Evolutionary conservation across 2,113 vertebrate genomes (phyloP), one percentile per base, ranked within the genome.

Genomic region (Puffinus mauretanicus): DNA sequence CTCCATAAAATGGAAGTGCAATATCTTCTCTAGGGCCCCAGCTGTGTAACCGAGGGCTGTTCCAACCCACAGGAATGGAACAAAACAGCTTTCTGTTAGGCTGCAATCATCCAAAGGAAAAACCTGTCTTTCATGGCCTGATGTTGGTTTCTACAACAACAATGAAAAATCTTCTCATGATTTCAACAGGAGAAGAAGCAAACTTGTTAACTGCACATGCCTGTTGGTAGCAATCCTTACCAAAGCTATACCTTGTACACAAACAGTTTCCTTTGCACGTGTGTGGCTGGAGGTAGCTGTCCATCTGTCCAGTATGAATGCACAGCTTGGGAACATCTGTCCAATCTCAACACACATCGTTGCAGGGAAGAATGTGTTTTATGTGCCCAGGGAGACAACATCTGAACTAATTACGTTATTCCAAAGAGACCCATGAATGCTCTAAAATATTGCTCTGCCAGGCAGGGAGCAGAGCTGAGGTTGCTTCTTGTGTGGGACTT

Each of bases 401-500:
- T 3, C 58, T 47, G 47, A 57, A 32, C 12, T 2, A 8, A 16
- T 24, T 3, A 7, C 0, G 1, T 38, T 58, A 2, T 16, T 30
- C 29, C 29, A 46, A 49, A 73, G n/a, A 46, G 5, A 49, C 8
- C 27, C 16, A 27, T 0, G 6, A 51, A 10, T 5, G 40, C 21
- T 75, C 47, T 38, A 38, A 73, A 49, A 20, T 26, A 3, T 9
- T 42, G 12, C 25, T 76, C 15, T 55, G 42, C 10, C 29, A 26
- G 40, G 25, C 40, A 52, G 24, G 34, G 34, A 51, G 11, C 10
- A 51, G 26, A 27, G 14, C 40, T 44, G 47, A 55, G 57, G n/a
- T 18, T 1, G 0, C 6, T n/a, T n/a, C n/a, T n/a, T n/a, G n/a
- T n/a, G 29, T n/a, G 25, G 52, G 16, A 40, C 21, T 9, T 55